phyloP scores from a whole-genome alignment of 2,113 vertebrate species.

The Micromys minutus region DNA sequence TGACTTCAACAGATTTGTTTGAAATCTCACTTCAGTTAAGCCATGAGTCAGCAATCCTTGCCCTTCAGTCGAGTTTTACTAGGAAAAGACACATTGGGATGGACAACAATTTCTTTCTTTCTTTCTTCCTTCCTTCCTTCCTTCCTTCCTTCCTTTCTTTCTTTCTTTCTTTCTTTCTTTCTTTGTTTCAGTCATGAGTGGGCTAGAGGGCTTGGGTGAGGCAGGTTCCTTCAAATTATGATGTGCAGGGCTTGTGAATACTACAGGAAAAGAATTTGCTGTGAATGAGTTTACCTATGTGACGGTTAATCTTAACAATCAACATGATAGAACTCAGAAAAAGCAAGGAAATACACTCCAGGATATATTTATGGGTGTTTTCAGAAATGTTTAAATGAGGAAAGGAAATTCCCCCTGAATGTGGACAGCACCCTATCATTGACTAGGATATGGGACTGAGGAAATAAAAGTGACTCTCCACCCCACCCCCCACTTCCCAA shows the following conservation, averaged over 20 bases:
- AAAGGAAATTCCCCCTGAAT: not conserved
- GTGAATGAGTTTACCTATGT: not conserved
- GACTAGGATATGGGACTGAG: not conserved
- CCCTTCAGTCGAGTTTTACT: not conserved
- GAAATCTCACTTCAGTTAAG: not conserved
- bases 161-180: too few species aligned
- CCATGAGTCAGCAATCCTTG: not conserved
- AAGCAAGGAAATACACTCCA: not conserved
- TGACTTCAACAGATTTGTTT: not conserved
- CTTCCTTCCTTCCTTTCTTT: too few species aligned
- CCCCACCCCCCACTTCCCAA: not conserved
- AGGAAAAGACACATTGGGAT: not conserved
- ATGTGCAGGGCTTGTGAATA: not conserved
- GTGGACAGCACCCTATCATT: not conserved
- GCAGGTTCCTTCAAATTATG: not conserved
- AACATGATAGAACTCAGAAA: not conserved
- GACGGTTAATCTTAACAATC: not conserved
- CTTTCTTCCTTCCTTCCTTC: not conserved
- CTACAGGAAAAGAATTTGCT: not conserved
- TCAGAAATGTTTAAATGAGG: not conserved
- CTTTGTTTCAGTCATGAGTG: not conserved
- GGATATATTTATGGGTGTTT: not conserved
- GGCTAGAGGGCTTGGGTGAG: not conserved
- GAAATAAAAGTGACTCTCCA: not conserved
- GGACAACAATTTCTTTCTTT: not conserved